Evolutionary conservation across 2,113 vertebrate genomes (phyloP).

Genomic region (Plecturocebus donacophilus): DNA sequence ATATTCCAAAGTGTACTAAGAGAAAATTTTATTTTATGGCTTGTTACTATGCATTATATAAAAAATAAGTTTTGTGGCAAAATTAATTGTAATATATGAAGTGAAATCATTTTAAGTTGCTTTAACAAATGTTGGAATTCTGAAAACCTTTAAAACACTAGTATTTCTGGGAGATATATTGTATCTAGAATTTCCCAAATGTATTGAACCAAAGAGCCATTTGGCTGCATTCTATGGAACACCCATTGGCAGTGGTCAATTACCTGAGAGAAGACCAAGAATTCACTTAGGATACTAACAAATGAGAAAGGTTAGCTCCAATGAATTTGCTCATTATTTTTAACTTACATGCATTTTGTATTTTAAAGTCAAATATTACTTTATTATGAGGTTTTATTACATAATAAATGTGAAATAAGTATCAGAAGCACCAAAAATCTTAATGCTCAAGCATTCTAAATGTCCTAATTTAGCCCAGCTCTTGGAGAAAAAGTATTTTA

Average conservation of each 20-base stretch:
- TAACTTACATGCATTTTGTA: background rate
- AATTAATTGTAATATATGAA: background rate
- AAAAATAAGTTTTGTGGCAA: background rate
- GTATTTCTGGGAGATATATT: background rate
- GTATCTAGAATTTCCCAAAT: background rate
- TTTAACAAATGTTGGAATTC: background rate
- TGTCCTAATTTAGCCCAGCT: background rate
- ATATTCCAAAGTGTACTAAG: conserved; percentile 19
- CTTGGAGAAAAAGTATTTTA: background rate
- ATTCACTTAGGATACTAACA: background rate
- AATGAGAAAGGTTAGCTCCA: background rate
- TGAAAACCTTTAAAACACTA: background rate
- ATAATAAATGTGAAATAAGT: conserved; percentile 5
- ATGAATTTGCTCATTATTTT: background rate
- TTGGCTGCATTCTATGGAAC: background rate
- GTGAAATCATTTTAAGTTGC: background rate
- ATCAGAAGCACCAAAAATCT: background rate
- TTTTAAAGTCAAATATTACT: background rate
- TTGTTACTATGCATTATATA: background rate
- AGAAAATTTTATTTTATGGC: background rate
- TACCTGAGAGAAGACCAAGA: background rate
- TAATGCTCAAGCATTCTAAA: background rate
- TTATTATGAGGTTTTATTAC: background rate
- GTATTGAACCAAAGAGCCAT: background rate
- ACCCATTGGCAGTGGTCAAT: background rate